Conservation (phyloP, 2,113 vertebrate genomes). For the Nesogale talazaci region DNA sequence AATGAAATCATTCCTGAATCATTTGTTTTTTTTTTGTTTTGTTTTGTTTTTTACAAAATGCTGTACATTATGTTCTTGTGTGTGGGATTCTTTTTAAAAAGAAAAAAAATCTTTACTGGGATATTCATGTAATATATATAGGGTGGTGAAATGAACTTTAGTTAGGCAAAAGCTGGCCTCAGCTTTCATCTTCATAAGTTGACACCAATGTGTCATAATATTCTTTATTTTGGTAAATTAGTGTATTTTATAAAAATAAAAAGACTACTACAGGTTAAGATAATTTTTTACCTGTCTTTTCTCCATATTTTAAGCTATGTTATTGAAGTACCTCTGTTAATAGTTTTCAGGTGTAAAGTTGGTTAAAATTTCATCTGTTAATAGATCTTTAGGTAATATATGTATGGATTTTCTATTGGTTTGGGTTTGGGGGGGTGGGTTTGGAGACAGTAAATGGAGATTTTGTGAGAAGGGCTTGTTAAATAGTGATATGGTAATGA, state of each 20-base stretch:
- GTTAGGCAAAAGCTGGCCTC: slow-evolving; percentile 78
- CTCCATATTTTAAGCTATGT: slow-evolving; percentile 81
- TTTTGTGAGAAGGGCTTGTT: slow-evolving; percentile 80
- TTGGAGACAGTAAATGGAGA: slow-evolving; percentile 69
- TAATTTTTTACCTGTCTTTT: slow-evolving; percentile 80
- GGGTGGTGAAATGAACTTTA: slow-evolving; percentile 78
- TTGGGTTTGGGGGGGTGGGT: slow-evolving; percentile 8
- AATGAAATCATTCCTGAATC: slow-evolving; percentile 79
- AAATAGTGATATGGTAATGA: slow-evolving; percentile 58
- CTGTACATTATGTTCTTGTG: slow-evolving; percentile 82
- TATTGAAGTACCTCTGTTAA: slow-evolving; percentile 77
- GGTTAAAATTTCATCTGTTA: slow-evolving; percentile 80
- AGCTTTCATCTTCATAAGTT: slow-evolving; percentile 78
- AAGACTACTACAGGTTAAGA: slow-evolving; percentile 82
- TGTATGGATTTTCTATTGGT: slow-evolving; percentile 75
- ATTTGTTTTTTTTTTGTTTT: slow-evolving; percentile 36
- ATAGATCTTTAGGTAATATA: slow-evolving; percentile 78
- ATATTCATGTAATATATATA: slow-evolving; percentile 84
- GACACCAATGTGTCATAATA: slow-evolving; percentile 83
- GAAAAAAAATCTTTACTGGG: slow-evolving; percentile 75
- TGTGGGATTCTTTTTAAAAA: slow-evolving; percentile 72
- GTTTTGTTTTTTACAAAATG: slow-evolving; percentile 56
- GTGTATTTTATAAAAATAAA: slow-evolving; percentile 83
- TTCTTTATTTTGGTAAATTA: slow-evolving; percentile 84
- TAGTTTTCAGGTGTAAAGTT: slow-evolving; percentile 78